A percentile compares a stretch with the other conserved stretches of the same genome.
phyloP scores from a whole-genome alignment of 1,140 invertebrate species.

The Mamestra configurata region DNA sequence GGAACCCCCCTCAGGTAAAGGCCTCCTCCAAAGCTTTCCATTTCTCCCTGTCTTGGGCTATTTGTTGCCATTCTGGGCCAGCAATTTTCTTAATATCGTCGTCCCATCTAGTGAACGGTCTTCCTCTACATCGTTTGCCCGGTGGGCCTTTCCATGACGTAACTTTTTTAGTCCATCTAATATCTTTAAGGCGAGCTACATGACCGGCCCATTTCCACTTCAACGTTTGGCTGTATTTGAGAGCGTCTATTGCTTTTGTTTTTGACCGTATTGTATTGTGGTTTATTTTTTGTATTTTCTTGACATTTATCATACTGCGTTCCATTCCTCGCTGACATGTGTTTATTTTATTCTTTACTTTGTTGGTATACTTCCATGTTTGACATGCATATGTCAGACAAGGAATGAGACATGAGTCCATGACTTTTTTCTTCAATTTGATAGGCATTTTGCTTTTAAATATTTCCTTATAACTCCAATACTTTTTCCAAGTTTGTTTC shows the following conservation, averaged over 20 bases:
- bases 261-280: background rate
- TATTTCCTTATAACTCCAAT: too few species aligned
- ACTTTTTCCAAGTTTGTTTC: too few species aligned
- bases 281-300: background rate
- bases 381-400: background rate
- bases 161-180: background rate
- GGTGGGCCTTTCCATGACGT: background rate
- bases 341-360: background rate
- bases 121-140: background rate
- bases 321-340: background rate
- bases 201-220: conserved; percentile 3
- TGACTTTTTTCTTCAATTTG: too few species aligned
- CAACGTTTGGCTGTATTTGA: background rate
- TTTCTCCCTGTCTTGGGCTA: background rate
- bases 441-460: too few species aligned
- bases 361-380: background rate
- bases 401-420: too few species aligned
- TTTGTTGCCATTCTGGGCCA: background rate
- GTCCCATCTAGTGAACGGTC: background rate
- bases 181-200: background rate
- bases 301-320: background rate
- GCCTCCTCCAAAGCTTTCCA: background rate
- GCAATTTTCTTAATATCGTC: background rate
- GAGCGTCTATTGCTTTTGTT: conserved; percentile 1
- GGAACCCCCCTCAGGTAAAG: background rate